phyloP scores from a whole-genome alignment of 2,797 vertebrate genomes.

The Corythornis leucogaster region DNA sequence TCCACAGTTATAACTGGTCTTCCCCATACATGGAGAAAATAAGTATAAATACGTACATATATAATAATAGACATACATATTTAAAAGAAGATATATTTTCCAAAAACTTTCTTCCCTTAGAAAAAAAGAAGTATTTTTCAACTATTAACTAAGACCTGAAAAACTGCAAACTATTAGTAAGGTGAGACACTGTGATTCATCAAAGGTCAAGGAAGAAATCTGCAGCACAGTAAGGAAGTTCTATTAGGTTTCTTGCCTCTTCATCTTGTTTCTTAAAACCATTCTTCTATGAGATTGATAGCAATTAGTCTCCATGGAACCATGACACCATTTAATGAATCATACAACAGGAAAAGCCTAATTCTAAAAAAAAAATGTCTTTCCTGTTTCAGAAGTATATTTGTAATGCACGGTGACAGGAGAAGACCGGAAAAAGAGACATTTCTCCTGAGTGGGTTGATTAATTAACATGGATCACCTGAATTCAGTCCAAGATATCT shows the following conservation, averaged over 20 bases:
- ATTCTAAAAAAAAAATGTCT: neutral
- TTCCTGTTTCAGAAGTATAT: constrained; percentile 49
- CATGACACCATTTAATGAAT: constrained; percentile 31
- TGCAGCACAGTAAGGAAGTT: neutral
- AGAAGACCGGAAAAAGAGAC: constrained; percentile 35
- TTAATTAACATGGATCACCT: constrained; percentile 43
- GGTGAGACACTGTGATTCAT: neutral
- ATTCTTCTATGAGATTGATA: constrained; percentile 40
- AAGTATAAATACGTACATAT: neutral
- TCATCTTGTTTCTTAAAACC: neutral
- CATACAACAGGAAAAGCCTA: constrained; percentile 27
- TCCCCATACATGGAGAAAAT: neutral
- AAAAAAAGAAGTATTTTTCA: neutral
- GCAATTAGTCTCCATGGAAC: constrained; percentile 44
- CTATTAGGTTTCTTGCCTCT: neutral
- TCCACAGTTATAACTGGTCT: neutral
- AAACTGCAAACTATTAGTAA: neutral
- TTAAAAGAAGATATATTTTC: neutral
- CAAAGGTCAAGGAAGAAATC: neutral
- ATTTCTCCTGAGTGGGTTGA: constrained; percentile 35
- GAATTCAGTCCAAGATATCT: constrained; percentile 47
- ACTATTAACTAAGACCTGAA: neutral
- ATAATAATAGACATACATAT: neutral
- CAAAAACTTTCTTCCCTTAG: neutral
- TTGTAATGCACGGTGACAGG: constrained; percentile 48